These are phyloP conservation scores for Leptinotarsa haldemani DNA, from an alignment of 2,888 invertebrate genomes.

Conservation along the genomic window DNA sequence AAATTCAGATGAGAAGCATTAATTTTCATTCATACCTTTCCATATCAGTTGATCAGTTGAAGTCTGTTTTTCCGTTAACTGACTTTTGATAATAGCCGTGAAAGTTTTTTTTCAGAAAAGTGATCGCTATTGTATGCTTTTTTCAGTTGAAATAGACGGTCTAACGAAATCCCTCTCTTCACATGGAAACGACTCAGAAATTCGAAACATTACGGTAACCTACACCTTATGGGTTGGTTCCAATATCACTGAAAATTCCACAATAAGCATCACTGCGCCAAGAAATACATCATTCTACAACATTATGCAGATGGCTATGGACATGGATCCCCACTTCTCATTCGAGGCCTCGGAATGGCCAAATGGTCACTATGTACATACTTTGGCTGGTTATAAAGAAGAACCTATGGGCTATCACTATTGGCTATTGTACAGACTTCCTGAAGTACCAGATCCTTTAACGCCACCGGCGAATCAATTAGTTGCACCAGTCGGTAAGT, in stretches of 20 bases:
- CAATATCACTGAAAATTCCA: constrained; percentile 85
- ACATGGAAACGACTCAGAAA: constrained; percentile 71
- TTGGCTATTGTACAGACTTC: constrained; percentile 87
- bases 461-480: constrained; percentile 88
- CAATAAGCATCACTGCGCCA: constrained; percentile 80
- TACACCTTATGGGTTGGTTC: constrained; percentile 92
- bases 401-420: constrained; percentile 89
- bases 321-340: constrained; percentile 75
- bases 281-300: constrained; percentile 75
- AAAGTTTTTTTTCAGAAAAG: not conserved
- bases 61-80: no score
- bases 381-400: constrained; percentile 82
- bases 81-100: no score
- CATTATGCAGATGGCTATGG: constrained; percentile 84
- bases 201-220: constrained; percentile 80
- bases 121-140: not conserved
- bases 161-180: constrained; percentile 59
- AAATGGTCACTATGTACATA: constrained; percentile 92
- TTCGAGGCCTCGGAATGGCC: constrained; percentile 87
- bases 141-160: constrained; percentile 63
- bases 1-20: no score
- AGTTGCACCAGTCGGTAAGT: constrained; percentile 85
- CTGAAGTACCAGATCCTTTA: constrained; percentile 82
- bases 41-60: no score
- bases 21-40: no score